Base-by-base conservation (phyloP, 2,113 vertebrate species). In the Platysteira castanea region DNA sequence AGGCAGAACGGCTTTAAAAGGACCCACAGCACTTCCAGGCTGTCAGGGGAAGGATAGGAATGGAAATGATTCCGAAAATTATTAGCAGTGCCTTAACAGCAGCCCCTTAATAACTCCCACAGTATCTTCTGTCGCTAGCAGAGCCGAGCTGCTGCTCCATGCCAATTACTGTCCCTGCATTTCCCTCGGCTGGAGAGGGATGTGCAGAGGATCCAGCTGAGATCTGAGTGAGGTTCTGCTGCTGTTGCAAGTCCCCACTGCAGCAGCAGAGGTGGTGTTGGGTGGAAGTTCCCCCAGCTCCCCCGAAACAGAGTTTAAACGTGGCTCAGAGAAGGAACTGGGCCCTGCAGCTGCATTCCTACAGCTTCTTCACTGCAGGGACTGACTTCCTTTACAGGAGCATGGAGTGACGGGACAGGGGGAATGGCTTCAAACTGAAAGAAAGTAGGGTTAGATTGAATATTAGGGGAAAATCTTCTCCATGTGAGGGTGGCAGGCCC, bases 31-130 rank as follows among this genome's bases (percentile, higher is more conserved):
- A 94, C 46, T 87, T 93, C 28, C 28, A 50, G 87, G 70, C 71
- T 15, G 5, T 78, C 96, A 90, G 31, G 88, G 95, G 95, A 87
- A 86, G 95, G 77, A 94, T 81, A 88, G 65, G 64, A 71, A 79
- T 90, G 80, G 83, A 95, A 97, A 96, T 86, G 22, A 69, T 90
- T 96, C 85, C 56, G 83, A 94, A 94, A 96, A 96, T 92, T 95
- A 94, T 95, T 96, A 93, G 80, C 64, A 50, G 65, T 71, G 84
- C 80, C 85, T 90, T 89, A 92, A 81, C 44, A 79, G 46, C 73
- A 90, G 73, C 41, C 60, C 78, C 44, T 95, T 96, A 90, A 95
- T 95, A 91, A 85, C 75, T 96, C 96, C 92, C 95, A 81, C 68
- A 86, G 76, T 53, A 78, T 92, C 74, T 52, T 31, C 76, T 63